Conservation (phyloP, 2,113 vertebrate genomes). For the Eleginops maclovinus region DNA sequence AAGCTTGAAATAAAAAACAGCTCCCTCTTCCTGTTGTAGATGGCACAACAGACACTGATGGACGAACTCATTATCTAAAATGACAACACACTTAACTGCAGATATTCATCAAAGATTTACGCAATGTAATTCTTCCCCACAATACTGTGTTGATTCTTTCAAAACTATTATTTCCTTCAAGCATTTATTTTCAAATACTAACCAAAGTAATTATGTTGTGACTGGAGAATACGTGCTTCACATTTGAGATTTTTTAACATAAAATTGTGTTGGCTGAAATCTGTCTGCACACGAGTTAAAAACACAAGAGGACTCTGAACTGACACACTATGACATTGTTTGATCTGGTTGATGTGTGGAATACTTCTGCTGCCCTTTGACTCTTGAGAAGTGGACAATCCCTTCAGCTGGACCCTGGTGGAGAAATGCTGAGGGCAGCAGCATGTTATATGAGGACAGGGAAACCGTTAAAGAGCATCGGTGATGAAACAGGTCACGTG, state of each 20-base stretch:
- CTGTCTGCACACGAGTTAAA: not conserved
- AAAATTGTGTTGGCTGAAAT: not conserved
- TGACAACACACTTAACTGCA: not conserved
- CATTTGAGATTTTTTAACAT: no score
- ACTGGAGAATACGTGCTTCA: not conserved
- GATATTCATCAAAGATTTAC: not conserved
- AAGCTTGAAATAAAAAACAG: slow-evolving; percentile 8
- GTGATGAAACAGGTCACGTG: not conserved
- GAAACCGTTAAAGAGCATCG: not conserved
- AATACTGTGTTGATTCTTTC: not conserved
- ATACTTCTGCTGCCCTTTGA: slow-evolving; percentile 29
- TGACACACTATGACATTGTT: slow-evolving; percentile 21
- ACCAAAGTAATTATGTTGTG: not conserved
- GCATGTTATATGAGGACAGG: not conserved
- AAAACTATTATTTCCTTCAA: not conserved
- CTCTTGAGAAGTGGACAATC: slow-evolving; percentile 3
- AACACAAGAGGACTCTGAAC: slow-evolving; percentile 23
- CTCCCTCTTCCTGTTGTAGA: slow-evolving; percentile 29
- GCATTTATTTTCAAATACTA: not conserved
- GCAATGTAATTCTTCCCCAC: not conserved
- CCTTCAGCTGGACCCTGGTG: not conserved
- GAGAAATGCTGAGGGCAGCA: slow-evolving; percentile 20
- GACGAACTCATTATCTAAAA: not conserved
- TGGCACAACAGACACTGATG: not conserved
- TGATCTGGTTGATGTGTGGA: slow-evolving; percentile 20